Evolutionary conservation across 2,113 vertebrate genomes (phyloP).

Genomic region (Rhombomys opimus): DNA sequence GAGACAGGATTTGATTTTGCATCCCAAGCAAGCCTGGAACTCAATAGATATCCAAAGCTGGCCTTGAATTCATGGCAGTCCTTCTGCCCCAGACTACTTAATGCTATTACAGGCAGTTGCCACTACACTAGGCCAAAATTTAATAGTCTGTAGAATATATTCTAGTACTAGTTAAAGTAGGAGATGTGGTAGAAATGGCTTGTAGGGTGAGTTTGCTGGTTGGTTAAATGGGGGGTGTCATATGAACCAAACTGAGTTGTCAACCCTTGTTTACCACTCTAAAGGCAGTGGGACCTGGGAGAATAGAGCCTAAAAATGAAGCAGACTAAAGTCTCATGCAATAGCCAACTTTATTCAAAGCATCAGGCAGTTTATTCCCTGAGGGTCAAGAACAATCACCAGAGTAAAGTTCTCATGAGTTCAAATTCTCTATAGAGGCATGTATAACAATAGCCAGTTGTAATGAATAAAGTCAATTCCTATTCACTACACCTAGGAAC

Average conservation of each 20-base stretch:
- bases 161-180: neutral
- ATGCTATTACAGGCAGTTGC: neutral
- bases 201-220: neutral
- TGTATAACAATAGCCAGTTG: neutral
- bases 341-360: neutral
- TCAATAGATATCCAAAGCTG: neutral
- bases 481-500: neutral
- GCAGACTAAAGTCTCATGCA: neutral
- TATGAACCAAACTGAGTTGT: neutral
- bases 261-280: neutral
- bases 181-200: neutral
- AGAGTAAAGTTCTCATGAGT: neutral
- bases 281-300: neutral
- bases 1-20: neutral
- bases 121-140: neutral
- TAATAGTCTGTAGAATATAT: neutral
- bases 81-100: neutral
- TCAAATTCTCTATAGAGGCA: neutral
- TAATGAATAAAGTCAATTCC: neutral
- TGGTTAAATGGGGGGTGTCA: neutral
- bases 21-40: neutral
- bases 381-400: neutral
- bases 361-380: neutral
- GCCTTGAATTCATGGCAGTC: neutral
- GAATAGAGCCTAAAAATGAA: neutral